These are phyloP conservation scores for Sminthurides bifidus DNA, from an alignment of 1,140 invertebrate species.

Conservation along the genomic window DNA sequence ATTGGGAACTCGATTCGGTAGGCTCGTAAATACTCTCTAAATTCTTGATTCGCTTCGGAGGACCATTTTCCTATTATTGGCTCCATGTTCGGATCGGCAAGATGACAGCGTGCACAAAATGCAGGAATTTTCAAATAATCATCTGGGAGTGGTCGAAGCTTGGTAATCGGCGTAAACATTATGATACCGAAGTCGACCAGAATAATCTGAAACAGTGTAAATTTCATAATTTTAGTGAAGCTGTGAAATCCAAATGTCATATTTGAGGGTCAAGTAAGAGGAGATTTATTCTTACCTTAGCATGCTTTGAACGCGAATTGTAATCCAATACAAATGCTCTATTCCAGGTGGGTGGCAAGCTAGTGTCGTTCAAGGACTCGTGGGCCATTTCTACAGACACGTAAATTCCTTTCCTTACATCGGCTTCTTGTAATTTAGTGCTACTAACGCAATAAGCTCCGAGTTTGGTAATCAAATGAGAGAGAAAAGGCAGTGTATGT, in stretches of 20 bases:
- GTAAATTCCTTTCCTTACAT: background rate
- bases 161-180: background rate
- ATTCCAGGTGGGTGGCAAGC: background rate
- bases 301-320: background rate
- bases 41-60: background rate
- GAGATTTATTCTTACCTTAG: background rate
- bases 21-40: background rate
- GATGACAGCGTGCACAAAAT: background rate
- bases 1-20: background rate
- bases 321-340: background rate
- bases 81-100: background rate
- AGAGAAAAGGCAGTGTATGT: too few species aligned
- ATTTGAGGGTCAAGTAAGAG: too few species aligned
- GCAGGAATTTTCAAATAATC: background rate
- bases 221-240: too few species aligned
- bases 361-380: background rate
- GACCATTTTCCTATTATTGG: background rate
- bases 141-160: background rate
- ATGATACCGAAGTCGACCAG: background rate
- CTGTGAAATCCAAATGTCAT: too few species aligned
- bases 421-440: too few species aligned
- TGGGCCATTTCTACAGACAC: background rate
- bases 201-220: constrained; percentile 2
- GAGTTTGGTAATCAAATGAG: too few species aligned
- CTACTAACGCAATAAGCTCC: too few species aligned